Percentiles rank a stretch among this genome's conserved stretches.
phyloP scores from a whole-genome alignment of 2,797 vertebrate species.

The Phalanger gymnotis region DNA sequence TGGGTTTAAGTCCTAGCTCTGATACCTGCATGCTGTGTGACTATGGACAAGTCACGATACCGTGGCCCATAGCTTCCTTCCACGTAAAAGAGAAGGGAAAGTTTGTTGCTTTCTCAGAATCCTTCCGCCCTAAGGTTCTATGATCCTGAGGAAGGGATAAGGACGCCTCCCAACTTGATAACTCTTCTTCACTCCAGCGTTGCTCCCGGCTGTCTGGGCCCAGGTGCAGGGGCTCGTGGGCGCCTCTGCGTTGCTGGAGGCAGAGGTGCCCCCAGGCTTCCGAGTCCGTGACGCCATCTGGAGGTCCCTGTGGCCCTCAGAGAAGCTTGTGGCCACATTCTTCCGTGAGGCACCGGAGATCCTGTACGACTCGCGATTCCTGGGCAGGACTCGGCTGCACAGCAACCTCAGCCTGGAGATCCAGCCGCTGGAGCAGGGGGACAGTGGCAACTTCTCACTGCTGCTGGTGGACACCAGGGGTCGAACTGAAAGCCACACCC shows the following conservation, averaged over 20 bases:
- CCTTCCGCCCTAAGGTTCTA: neutral
- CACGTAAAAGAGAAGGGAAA: neutral
- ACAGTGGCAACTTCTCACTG: constrained; percentile 76
- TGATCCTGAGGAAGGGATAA: neutral
- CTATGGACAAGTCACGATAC: neutral
- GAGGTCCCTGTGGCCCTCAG: constrained; percentile 71
- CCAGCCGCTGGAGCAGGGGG: constrained; percentile 53
- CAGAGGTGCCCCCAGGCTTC: constrained; percentile 52
- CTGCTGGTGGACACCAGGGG: constrained; percentile 76
- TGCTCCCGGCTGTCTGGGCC: neutral
- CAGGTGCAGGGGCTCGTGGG: constrained; percentile 72
- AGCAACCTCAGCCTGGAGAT: constrained; percentile 80
- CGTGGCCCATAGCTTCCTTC: neutral
- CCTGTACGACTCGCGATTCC: constrained; percentile 78
- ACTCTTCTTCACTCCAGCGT: constrained; percentile 39
- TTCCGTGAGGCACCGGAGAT: constrained; percentile 70
- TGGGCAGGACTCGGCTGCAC: constrained; percentile 74
- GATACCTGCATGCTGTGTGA: neutral
- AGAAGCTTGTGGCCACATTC: constrained; percentile 79
- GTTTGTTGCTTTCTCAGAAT: neutral
- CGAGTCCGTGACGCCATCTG: constrained; percentile 78
- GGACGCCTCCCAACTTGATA: neutral
- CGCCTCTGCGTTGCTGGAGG: constrained; percentile 46
- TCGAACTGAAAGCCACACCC: constrained; percentile 15
- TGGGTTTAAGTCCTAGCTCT: neutral